Conservation (phyloP, 2,797 vertebrate genomes). For the Halcyon badia region DNA sequence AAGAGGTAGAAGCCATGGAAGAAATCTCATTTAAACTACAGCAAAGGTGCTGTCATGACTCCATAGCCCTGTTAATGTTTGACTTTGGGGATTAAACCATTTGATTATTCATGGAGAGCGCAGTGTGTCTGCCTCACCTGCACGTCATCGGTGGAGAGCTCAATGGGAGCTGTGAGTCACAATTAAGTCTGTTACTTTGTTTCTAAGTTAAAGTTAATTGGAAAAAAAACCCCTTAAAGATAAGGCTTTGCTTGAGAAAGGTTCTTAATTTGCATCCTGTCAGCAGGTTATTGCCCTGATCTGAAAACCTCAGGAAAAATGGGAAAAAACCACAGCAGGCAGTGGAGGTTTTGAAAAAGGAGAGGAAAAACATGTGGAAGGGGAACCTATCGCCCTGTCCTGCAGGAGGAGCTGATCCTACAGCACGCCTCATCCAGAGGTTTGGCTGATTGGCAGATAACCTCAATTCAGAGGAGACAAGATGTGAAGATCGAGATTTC, state of each 20-base stretch:
- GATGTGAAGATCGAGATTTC: not conserved
- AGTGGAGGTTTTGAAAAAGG: not conserved
- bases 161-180: accelerated
- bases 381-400: not conserved
- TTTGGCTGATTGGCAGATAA: not conserved
- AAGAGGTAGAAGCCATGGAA: not conserved
- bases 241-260: not conserved
- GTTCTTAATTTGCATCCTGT: not conserved
- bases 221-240: not conserved
- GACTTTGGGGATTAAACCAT: not conserved
- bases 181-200: not conserved
- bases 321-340: not conserved
- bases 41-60: not conserved
- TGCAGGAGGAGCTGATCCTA: not conserved
- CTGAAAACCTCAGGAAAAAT: not conserved
- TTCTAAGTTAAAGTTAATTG: not conserved
- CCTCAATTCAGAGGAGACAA: not conserved
- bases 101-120: not conserved
- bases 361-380: not conserved
- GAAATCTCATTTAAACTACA: not conserved
- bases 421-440: not conserved
- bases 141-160: accelerated
- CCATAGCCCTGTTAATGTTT: not conserved
- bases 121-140: not conserved
- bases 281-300: not conserved